Conservation (phyloP, 2,113 vertebrate genomes). For the Leptocoma aspasia region DNA sequence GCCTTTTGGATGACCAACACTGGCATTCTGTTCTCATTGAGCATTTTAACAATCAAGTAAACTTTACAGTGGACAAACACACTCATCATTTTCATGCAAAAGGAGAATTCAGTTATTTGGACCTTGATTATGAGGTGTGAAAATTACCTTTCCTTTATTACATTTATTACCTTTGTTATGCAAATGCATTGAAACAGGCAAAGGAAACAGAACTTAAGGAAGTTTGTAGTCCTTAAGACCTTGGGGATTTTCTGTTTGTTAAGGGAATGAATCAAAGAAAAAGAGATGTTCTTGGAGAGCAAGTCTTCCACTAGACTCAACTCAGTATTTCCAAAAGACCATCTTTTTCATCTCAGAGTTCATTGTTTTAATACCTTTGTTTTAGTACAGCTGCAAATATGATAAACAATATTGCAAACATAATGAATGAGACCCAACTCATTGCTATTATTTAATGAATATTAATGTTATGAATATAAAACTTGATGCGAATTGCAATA, state of each 20-base stretch:
- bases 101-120: conserved; percentile 77
- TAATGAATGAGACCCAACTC: background rate
- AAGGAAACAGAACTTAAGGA: background rate
- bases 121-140: conserved; percentile 86
- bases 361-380: background rate
- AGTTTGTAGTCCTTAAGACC: background rate
- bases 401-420: background rate
- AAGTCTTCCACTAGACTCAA: background rate
- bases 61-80: conserved; percentile 90
- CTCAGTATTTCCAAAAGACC: background rate
- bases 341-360: background rate
- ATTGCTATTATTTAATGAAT: background rate
- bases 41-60: conserved; percentile 79
- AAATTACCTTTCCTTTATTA: conserved; percentile 59
- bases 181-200: background rate
- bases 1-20: conserved; percentile 91
- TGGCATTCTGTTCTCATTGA: conserved; percentile 89
- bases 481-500: background rate
- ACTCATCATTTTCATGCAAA: conserved; percentile 77
- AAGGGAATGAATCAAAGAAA: background rate
- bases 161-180: background rate
- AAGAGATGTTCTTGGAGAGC: background rate
- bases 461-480: background rate
- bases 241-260: background rate
- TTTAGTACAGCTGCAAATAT: background rate